These are phyloP conservation scores for Lottia scabra DNA, from an alignment of 2,888 invertebrate species.

Conservation along the genomic window DNA sequence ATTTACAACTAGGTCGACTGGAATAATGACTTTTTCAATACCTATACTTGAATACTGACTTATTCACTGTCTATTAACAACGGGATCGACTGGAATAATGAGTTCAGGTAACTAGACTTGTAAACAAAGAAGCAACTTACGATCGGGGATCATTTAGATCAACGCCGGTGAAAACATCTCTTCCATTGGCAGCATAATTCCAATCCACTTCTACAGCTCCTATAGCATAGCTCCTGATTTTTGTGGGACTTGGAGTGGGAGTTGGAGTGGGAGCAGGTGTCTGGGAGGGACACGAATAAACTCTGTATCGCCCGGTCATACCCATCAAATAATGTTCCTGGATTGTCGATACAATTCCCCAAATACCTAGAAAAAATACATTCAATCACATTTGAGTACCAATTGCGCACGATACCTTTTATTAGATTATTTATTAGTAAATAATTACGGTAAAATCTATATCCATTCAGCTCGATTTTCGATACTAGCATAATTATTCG, in stretches of 20 bases:
- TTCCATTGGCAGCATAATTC: conserved; percentile 40
- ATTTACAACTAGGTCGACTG: too few relatives aligned
- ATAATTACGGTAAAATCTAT: too few relatives aligned
- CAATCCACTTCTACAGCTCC: conserved; percentile 45
- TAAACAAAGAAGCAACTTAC: conserved; percentile 19
- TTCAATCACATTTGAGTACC: too few relatives aligned
- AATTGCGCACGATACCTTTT: too few relatives aligned
- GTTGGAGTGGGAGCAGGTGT: too few relatives aligned
- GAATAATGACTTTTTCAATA: too few relatives aligned
- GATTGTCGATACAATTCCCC: not conserved
- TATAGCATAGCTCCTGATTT: conserved; percentile 34
- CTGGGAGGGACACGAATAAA: not conserved
- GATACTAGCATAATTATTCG: too few relatives aligned
- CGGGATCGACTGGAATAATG: not conserved
- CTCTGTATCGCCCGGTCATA: not conserved
- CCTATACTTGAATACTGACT: too few relatives aligned
- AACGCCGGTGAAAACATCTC: conserved; percentile 34
- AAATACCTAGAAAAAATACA: not conserved
- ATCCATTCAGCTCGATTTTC: too few relatives aligned
- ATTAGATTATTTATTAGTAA: too few relatives aligned
- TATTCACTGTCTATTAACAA: too few relatives aligned
- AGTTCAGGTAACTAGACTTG: not conserved
- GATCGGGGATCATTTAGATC: conserved; percentile 24
- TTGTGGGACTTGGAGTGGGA: too few relatives aligned
- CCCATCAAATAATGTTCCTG: not conserved